Conservation (phyloP, 2,888 invertebrate genomes). For the Temnothorax rugatulus region DNA sequence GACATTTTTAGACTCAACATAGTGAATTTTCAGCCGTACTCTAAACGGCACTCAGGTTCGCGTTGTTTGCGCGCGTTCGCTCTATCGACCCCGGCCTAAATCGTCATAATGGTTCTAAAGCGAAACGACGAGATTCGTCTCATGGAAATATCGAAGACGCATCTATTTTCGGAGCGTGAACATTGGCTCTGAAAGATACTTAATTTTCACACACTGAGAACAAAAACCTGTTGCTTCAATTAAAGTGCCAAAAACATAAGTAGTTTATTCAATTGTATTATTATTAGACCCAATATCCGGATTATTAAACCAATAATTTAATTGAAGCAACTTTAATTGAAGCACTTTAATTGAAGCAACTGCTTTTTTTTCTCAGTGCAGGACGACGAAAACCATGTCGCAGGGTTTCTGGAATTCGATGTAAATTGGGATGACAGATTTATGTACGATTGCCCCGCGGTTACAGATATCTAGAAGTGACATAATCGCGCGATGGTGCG, state of each 20-base stretch:
- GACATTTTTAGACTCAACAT: conserved; percentile 18
- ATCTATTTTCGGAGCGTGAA: conserved; percentile 59
- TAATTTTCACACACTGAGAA: too few species aligned
- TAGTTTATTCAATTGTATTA: too few species aligned
- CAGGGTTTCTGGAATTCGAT: neutral
- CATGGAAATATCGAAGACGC: conserved; percentile 16
- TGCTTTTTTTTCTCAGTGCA: too few species aligned
- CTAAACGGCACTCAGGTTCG: neutral
- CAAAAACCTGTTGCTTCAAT: too few species aligned
- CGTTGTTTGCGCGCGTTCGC: neutral
- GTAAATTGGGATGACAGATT: neutral
- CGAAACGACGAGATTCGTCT: neutral
- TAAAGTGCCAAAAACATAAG: too few species aligned
- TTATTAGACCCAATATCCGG: too few species aligned
- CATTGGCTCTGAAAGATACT: conserved; percentile 50
- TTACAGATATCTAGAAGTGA: neutral
- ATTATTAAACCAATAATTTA: too few species aligned
- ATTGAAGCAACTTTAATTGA: too few species aligned
- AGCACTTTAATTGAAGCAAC: too few species aligned
- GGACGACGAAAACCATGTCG: conserved; percentile 60
- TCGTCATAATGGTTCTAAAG: conserved; percentile 21
- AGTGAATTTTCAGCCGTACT: conserved; percentile 8
- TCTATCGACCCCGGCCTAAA: neutral
- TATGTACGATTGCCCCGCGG: neutral
- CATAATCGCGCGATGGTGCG: neutral